Evolutionary conservation across 2,888 invertebrate species (phyloP), one percentile per base, ranked within the genome.

Genomic region (Campoletis raptor): DNA sequence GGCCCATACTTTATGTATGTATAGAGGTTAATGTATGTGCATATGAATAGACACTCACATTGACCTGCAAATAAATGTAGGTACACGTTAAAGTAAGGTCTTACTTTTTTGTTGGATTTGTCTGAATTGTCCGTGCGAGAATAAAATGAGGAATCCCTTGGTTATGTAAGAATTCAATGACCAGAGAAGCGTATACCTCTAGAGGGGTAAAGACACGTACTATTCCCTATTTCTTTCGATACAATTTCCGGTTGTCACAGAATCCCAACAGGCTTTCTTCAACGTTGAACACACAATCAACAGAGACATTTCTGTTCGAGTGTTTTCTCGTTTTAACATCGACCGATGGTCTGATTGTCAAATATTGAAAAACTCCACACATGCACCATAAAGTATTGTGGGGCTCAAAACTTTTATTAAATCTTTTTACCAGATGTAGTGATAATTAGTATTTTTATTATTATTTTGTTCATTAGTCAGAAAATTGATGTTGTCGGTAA

Each of bases 141-240:
- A 77, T 83, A 77, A 69, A 72, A 36, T 52, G 64, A 48, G 48
- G 24, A 83, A 83, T 72, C 77, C 70, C 40, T 72, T 70, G 37
- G 77, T 72, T 83, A 69, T 48, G 45, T 79, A 66, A 78, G 73
- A 78, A 79, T 83, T 79, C 79, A 73, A 37, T 24, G 72, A 42
- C 70, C 72, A 30, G 36, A 57, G 57, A 42, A 21, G 15, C 12
- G 37, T 12, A 77, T n/a, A 48, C 64, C 69, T 48, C 30, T 42
- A 52, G 77, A 57, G 40, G 64, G 12, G 36, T 30, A 18, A 40
- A 70, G 67, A 66, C 48, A 70, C 61, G 48, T 45, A 80, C 67
- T 74, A 45, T 69, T 69, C 70, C 42, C 24, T 48, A 37, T 54
- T 67, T 70, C 48, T 57, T 24, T 48, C 79, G 67, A 84, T 79